Conservation (phyloP, 2,797 vertebrate species). For the Simalia tracyae region DNA sequence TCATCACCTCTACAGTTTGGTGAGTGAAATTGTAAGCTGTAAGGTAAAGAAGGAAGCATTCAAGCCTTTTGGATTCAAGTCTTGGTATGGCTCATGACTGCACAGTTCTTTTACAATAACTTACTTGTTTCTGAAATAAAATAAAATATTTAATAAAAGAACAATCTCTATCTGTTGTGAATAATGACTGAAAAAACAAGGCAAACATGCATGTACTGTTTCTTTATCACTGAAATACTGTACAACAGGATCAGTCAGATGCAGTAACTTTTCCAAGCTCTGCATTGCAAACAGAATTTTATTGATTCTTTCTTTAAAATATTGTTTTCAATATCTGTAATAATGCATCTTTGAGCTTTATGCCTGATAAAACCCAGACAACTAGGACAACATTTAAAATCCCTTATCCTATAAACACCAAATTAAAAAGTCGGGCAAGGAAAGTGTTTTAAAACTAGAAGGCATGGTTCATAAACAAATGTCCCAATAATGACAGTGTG, state of each 20-base stretch:
- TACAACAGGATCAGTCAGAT: not conserved
- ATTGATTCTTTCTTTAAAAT: slow-evolving; percentile 12
- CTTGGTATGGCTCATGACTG: no score
- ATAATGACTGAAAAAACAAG: not conserved
- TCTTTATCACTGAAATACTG: not conserved
- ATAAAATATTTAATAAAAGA: not conserved
- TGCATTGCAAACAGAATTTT: not conserved
- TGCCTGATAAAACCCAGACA: slow-evolving; percentile 52
- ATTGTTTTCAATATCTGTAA: slow-evolving; percentile 31
- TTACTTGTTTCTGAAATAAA: not conserved
- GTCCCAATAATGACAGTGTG: slow-evolving; percentile 26
- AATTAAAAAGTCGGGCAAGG: slow-evolving; percentile 50
- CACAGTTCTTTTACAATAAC: not conserved
- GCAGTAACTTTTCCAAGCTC: slow-evolving; percentile 5
- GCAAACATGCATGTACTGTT: not conserved
- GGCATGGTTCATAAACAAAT: slow-evolving; percentile 59
- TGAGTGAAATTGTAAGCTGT: not conserved
- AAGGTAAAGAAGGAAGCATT: not conserved
- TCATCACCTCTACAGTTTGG: not conserved
- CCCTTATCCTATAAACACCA: slow-evolving; percentile 35
- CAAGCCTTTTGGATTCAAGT: not conserved
- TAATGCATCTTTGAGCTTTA: not conserved
- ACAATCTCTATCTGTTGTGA: not conserved
- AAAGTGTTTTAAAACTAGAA: slow-evolving; percentile 54
- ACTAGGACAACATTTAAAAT: slow-evolving; percentile 33